phyloP scores from a whole-genome alignment of 2,113 vertebrate species.

The Dromiciops gliroides region DNA sequence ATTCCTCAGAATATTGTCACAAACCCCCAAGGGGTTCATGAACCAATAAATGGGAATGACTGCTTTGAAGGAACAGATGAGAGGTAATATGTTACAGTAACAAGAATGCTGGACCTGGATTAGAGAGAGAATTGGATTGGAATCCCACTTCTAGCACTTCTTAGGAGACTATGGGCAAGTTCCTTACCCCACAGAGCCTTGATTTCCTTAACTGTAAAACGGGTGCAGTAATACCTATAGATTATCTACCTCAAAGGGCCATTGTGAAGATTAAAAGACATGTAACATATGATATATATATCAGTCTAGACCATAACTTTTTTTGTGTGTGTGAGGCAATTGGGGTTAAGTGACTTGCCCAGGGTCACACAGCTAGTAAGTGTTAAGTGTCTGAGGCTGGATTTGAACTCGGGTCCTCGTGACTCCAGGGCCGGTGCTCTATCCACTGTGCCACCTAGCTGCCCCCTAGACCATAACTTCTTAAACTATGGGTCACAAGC shows the following conservation, averaged over 20 bases:
- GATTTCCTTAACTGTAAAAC: neutral
- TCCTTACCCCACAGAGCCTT: neutral
- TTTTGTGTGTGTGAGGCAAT: no score
- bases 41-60: neutral
- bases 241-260: neutral
- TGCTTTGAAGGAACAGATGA: neutral
- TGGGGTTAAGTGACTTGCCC: no score
- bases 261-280: neutral
- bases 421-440: no score
- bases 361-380: no score
- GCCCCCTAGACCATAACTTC: no score
- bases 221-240: neutral
- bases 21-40: neutral
- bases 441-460: no score
- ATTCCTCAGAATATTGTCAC: neutral
- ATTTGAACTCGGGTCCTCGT: no score
- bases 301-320: no score
- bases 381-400: no score
- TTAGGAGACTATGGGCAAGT: neutral
- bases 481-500: no score
- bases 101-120: neutral
- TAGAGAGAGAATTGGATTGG: neutral
- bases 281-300: neutral
- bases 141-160: neutral
- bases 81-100: neutral